A percentile compares a stretch with the other conserved stretches of the same genome.
These are phyloP conservation scores for roundworm (Caenorhabditis elegans) DNA, from an alignment of 1,140 invertebrate genomes.

Conservation along the genomic window WBcel235 BX284603.4:6719001-6719500, in stretches of 20 bases:
- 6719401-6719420: slow-evolving; percentile 2
- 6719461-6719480: slow-evolving; percentile 16
- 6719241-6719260: too few species aligned
- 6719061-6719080: background rate
- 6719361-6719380: slow-evolving; percentile 9
- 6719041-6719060: too few species aligned
- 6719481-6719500: background rate
- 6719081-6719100: slow-evolving; percentile 4
- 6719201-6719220: too few species aligned
- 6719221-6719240: too few species aligned
- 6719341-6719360: slow-evolving; percentile 1
- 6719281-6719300: too few species aligned
- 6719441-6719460: slow-evolving; percentile 6
- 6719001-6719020: slow-evolving; percentile 2
- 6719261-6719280: too few species aligned
- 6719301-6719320: too few species aligned
- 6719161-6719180: slow-evolving; percentile 9
- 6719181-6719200: background rate
- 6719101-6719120: background rate
- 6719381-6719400: slow-evolving; percentile 20
- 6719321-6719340: slow-evolving; percentile 8
- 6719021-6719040: too few species aligned
- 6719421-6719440: slow-evolving; percentile 3
- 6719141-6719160: slow-evolving; percentile 6
- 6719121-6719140: background rate